These are phyloP conservation scores for Aptenodytes forsteri DNA, from an alignment of 2,113 vertebrate genomes.

Conservation along the genomic window DNA sequence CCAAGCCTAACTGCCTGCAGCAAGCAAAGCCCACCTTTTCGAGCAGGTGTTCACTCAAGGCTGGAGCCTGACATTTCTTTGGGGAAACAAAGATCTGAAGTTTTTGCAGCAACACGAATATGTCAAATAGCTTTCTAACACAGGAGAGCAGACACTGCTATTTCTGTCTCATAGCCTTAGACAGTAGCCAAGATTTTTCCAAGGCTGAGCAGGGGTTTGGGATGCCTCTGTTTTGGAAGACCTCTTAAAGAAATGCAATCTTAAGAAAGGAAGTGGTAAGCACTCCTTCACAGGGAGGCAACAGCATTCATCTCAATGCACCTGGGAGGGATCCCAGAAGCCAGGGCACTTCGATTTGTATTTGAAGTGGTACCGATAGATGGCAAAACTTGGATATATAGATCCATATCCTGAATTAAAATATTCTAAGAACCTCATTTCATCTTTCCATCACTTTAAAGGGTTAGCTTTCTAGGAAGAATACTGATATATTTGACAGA, in stretches of 20 bases:
- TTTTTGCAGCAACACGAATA: background rate
- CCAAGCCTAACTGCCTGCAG: background rate
- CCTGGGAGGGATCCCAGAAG: background rate
- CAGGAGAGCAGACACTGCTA: background rate
- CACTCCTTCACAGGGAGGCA: background rate
- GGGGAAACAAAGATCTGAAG: slow-evolving; percentile 5
- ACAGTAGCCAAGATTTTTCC: background rate
- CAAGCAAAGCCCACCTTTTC: background rate
- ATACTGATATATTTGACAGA: background rate
- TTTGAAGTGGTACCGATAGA: background rate
- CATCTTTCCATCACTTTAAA: background rate
- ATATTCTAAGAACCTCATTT: background rate
- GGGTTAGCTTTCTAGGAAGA: background rate
- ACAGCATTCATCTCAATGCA: background rate
- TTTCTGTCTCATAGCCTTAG: background rate
- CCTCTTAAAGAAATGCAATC: background rate
- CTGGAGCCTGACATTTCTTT: background rate
- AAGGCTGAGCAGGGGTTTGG: background rate
- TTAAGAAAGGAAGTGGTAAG: background rate
- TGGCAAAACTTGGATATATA: background rate
- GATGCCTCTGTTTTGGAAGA: background rate
- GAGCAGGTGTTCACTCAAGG: background rate
- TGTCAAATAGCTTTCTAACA: background rate
- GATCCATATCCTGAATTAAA: background rate
- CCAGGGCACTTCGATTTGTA: background rate